Evolutionary conservation across 2,888 invertebrate species (phyloP), one percentile per base, ranked within the genome.

Genomic region (Mimachlamys varia): DNA sequence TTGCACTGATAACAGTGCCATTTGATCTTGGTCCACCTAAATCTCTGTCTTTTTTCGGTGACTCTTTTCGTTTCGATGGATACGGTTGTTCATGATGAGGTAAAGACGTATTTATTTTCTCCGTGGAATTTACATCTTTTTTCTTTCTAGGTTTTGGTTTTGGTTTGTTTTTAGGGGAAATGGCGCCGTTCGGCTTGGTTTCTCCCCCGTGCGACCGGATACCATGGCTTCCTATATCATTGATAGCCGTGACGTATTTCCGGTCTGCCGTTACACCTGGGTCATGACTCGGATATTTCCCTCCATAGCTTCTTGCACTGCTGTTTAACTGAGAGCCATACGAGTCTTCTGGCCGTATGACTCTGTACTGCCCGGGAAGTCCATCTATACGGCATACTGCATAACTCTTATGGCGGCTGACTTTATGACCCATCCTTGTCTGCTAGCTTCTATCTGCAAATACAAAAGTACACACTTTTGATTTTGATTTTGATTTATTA

Each of bases 71-170:
- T 76, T 76, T 76, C 7, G 76, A 27, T 76, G 76, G 76, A 27
- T 7, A 12, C 12, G 76, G 27, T 22, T 27, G 33, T 12, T 12
- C 33, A 0, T 27, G 76, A 0, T 76, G 27, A 2, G 76, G 22
- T 33, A 76, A 76, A 33, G 27, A 10, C 33, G 27, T 27, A 33
- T 76, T 76, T 76, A 27, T 22, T 76, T 76, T 76, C 22, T 76
- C 76, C 27, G 27, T 76, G 0, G 27, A 76, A 76, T 76, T 76
- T 1, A 76, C 27, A 33, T 76, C 76, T 76, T 76, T 76, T 15
- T 76, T 76, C 22, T 76, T 76, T 76, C 76, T 76, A 12, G 76
- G 33, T 76, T 76, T 76, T 76, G 76, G 76, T 76, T 76, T 76
- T 13, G 76, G 76, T 76, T 76, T 27, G 13, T 12, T 22, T 76